Evolutionary conservation across 2,113 vertebrate species (phyloP), one percentile per base, ranked within the genome.

Genomic region (Pluvianellus socialis): DNA sequence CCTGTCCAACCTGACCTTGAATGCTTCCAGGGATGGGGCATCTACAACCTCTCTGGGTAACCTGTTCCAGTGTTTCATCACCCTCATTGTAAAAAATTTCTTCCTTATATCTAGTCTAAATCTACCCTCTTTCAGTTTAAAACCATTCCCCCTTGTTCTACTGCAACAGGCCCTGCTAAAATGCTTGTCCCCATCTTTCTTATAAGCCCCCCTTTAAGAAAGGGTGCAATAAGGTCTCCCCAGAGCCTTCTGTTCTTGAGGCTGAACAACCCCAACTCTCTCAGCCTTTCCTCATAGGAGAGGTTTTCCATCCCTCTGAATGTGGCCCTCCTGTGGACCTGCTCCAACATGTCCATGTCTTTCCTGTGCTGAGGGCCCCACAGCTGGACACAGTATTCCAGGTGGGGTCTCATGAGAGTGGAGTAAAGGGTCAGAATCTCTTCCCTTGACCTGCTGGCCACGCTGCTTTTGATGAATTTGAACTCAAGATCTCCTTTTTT

Each of bases 311-410:
- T 0, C 20, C 38, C 35, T 44, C 21, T 7, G 35, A 44, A 9
- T 5, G 9, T 10, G 24, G 13, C 47, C n/a, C 28, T 63, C 40
- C 40, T 44, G 17, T 65, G 30, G 52, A 35, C 11, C 22, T 0
- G 2, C 38, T 71, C 55, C 40, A 63, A 22, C 4, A 56, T 42
- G 5, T 66, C 59, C 30, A 22, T 14, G 20, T 32, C 50, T 9
- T 27, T 62, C 27, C 32, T 55, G 6, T 23, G 14, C 20, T 62
- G 55, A 45, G 38, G 32, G 4, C 18, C 14, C 40, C 56, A 47
- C 56, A 55, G 9, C 33, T 53, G 14, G 12, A 53, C 0, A 1
- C 44, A 68, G 38, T 2, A 8, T 27, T 75, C 5, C 53, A 67
- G 4, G 14, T 52, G 12, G 19, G 45, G 38, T 47, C 38, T 61